Percentiles rank a stretch among this genome's conserved stretches.
phyloP scores from a whole-genome alignment of 2,888 invertebrate genomes.

The Hypomecis atomaria region DNA sequence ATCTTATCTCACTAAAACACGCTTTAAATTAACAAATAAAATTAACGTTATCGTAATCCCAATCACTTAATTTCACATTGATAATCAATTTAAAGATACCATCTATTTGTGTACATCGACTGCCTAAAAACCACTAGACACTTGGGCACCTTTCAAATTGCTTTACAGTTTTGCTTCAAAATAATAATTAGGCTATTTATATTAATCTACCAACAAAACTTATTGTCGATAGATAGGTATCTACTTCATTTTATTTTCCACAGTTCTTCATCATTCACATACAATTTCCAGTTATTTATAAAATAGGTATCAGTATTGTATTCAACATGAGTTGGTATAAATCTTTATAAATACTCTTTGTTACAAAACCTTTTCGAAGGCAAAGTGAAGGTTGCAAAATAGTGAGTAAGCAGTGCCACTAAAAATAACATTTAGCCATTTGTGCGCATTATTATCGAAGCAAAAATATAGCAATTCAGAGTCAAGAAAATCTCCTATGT shows the following conservation, averaged over 20 bases:
- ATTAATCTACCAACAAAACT: background rate
- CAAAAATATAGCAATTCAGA: background rate
- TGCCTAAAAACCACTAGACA: slow-evolving; percentile 10
- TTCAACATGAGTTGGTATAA: background rate
- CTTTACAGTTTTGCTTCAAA: background rate
- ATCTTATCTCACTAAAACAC: slow-evolving; percentile 1
- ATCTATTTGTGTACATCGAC: slow-evolving; percentile 1
- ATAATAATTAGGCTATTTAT: background rate
- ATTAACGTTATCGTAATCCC: slow-evolving; percentile 1
- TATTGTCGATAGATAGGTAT: no score
- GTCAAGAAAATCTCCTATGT: background rate
- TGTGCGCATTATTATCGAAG: background rate
- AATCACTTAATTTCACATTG: slow-evolving; percentile 1
- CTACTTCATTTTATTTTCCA: background rate
- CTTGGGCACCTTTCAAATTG: slow-evolving; percentile 8
- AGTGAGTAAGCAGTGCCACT: background rate
- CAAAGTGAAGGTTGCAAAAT: background rate
- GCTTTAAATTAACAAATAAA: background rate
- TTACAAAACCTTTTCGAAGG: background rate
- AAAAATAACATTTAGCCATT: background rate
- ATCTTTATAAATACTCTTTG: background rate
- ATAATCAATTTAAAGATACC: slow-evolving; percentile 8
- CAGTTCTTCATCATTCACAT: background rate
- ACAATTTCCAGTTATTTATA: no score
- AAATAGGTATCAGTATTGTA: background rate